Evolutionary conservation across 1,140 invertebrate species (phyloP), one percentile per base, ranked within the genome.

Genomic region (Elymnias hypermnestra): DNA sequence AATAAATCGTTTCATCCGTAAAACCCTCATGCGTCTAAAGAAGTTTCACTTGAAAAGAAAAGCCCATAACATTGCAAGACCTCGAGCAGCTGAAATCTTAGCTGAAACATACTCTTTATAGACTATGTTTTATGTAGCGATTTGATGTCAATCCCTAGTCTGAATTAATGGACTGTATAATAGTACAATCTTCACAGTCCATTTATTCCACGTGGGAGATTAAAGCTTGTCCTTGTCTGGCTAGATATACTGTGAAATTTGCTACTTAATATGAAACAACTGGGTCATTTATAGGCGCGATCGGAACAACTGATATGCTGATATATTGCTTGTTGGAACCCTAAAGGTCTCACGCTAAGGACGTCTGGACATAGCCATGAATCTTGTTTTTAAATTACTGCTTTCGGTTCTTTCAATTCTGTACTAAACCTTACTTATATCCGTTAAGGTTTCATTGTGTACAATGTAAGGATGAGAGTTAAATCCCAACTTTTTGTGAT

Each of bases 291-390:
- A 53, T 53, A 12, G 41, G 21, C 29, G 5, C 37, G 50, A 53
- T 53, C 19, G 42, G 31, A 35, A 46, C 38, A 23, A 23, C 42
- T 46, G 50, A 53, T 53, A 53, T 10, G 22, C 18, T 46, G 17
- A 41, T 46, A 35, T 53, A 53, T 53, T 46, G 18, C 42, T 19
- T 36, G 12, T 6, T 23, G 21, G 10, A 23, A 15, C 37, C 12
- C 23, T 9, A 28, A 40, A 53, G 38, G 43, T 40, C 50, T 53
- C 50, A 52, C 50, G 50, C 48, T 44, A 51, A 38, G 36, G 46
- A 49, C 46, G 23, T 41, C 22, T 12, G 35, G 17, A 37, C 35
- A 13, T 1, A 29, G 26, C 10, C 26, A 8, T 29, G 26, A 13
- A 13, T 29, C 26, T 29, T 3, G 9, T 4, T 12, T 10, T 29